Base-by-base conservation (phyloP, 2,113 vertebrate genomes). In the Desmodus rotundus region DNA sequence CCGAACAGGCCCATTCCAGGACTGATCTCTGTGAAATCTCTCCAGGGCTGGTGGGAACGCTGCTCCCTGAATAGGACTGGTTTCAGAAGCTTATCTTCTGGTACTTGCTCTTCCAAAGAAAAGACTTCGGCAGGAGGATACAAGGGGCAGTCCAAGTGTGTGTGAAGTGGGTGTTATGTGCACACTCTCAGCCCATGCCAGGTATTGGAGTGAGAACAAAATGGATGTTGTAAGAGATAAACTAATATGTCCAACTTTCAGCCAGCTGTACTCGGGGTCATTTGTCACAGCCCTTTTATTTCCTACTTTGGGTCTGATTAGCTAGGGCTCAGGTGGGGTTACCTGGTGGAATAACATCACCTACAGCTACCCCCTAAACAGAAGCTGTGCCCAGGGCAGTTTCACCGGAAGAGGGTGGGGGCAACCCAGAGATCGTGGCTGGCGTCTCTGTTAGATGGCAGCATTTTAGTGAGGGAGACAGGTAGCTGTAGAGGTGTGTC, bases 11-110 rank as follows among this genome's bases (percentile, higher is more conserved):
- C 43, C 31, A 76, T 70, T 78, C 82, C 80, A 65, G 94, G 70
- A 72, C 61, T 33, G 38, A 0, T 20, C 73, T 80, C 88, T 76
- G 72, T 72, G 92, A 98, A 97, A 95, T 89, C 95, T 94, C 93
- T 94, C 93, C 74, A 94, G 92, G 74, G 33, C 92, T 96, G 95
- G 86, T 96, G 96, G 94, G 96, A 98, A 97, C 1, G 3, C 33
- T 2, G 68, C 76, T 96, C 52, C 56, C 87, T 76, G 97, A 97
- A 92, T 89, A 87, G 82, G 88, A 96, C 89, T 97, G 50, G 52
- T 89, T 97, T 94, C 94, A 94, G 86, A 96, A 97, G 88, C 84
- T 97, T 98, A 96, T 98, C 97, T 96, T 84, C 89, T 82, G 70
- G 87, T 81, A 80, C 74, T 97, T 93, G 93, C 82, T 96, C 77